Base-by-base conservation (phyloP, 2,113 vertebrate genomes). In the Pachyramphus minor region DNA sequence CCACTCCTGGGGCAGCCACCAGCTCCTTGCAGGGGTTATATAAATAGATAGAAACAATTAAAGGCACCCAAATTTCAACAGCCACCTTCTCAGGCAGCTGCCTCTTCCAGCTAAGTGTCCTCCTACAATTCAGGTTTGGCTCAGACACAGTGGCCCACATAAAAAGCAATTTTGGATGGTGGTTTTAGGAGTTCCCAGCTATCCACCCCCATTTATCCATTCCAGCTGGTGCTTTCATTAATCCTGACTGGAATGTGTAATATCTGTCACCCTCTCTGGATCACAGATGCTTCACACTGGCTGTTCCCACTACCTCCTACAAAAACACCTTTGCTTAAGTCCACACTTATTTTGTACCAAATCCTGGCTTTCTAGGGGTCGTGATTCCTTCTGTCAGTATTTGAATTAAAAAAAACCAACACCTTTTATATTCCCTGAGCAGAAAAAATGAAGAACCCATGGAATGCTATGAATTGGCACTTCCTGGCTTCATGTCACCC, bases 71-170 rank as follows among this genome's bases (percentile, higher is more conserved):
- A 27, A 64, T 79, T 53, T 49, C 78, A 42, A 56, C 25, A 76
- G 44, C 39, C 37, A 47, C 30, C 30, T 39, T 31, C 74, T 27
- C 42, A 67, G 42, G 15, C 35, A 8, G 28, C 25, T 41, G 47
- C 24, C 31, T 45, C 14, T 50, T 37, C 41, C 53, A 76, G 52
- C 45, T 31, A 7, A 35, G 24, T 1, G 4, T 18, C 10, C 28
- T 24, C 24, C 14, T 30, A 0, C 16, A 59, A 3, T 2, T 3
- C 19, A 45, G 49, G 12, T 37, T 37, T 35, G 17, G 42, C 8
- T 42, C 78, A 87, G 64, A 37, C 14, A 33, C n/a, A 2, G 3
- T 2, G 13, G 9, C 4, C 16, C 35, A 33, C 56, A 2, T 12
- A 20, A 24, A 59, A 58, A 78, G 23, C 5, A 11, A 19, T 16